These are phyloP conservation scores for Bucco capensis DNA, from an alignment of 2,113 vertebrate genomes.

Conservation along the genomic window DNA sequence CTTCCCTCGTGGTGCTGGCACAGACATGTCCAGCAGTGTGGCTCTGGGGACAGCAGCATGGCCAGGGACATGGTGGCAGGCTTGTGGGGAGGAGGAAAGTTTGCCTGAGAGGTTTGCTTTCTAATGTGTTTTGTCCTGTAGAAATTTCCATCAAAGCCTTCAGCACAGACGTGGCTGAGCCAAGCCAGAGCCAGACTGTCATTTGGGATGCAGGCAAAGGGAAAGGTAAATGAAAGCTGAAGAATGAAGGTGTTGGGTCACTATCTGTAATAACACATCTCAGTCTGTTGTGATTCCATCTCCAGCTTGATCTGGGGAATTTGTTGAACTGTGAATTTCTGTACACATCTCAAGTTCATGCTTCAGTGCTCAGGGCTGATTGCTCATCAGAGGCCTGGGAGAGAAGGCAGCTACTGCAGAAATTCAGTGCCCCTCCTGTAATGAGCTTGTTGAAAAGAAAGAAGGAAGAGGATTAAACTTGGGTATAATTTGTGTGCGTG, in stretches of 20 bases:
- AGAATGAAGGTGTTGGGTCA: slow-evolving; percentile 45
- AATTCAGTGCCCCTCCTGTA: slow-evolving; percentile 43
- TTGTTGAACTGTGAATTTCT: slow-evolving; percentile 61
- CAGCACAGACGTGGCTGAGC: neutral
- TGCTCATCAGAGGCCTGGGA: slow-evolving; percentile 56
- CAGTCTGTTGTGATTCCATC: slow-evolving; percentile 59
- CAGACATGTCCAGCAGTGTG: rapidly evolving
- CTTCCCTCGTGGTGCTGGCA: neutral
- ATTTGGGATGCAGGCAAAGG: neutral
- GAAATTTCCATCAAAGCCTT: slow-evolving; percentile 34
- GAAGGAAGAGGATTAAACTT: slow-evolving; percentile 42
- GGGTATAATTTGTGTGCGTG: neutral
- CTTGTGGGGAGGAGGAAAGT: too few species aligned
- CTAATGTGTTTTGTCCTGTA: slow-evolving; percentile 17
- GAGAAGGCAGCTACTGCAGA: slow-evolving; percentile 24
- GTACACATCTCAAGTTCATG: slow-evolving; percentile 45
- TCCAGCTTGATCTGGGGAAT: slow-evolving; percentile 50
- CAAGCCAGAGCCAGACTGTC: neutral
- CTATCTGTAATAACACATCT: slow-evolving; percentile 65
- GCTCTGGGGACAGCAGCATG: neutral
- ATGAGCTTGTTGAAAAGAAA: slow-evolving; percentile 52
- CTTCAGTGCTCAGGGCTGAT: slow-evolving; percentile 56
- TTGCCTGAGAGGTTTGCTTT: too few species aligned
- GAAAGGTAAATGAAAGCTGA: slow-evolving; percentile 48
- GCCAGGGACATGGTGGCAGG: too few species aligned